These are phyloP conservation scores for Mastomys natalensis DNA, from an alignment of 2,113 vertebrate species.

Conservation along the genomic window DNA sequence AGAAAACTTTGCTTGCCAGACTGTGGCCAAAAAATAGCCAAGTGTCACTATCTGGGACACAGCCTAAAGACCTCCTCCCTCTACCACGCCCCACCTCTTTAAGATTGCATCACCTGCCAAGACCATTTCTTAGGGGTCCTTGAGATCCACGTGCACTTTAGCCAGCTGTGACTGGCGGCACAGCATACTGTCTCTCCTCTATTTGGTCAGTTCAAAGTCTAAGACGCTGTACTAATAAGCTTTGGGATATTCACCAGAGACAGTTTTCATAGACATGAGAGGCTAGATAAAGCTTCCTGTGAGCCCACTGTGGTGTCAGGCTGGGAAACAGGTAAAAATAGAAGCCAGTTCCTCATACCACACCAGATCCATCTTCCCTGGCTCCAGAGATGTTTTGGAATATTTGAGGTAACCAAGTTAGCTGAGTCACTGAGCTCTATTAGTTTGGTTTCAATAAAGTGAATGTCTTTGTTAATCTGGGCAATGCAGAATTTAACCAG, in stretches of 20 bases:
- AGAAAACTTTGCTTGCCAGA: neutral
- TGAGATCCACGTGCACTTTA: too few species aligned
- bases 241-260: neutral
- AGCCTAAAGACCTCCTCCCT: neutral
- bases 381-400: neutral
- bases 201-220: neutral
- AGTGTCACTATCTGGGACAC: neutral
- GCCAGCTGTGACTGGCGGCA: neutral
- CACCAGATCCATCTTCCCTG: neutral
- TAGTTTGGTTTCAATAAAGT: neutral
- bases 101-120: neutral
- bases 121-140: neutral
- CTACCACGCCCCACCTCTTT: neutral
- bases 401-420: slow-evolving; percentile 9
- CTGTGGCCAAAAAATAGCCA: neutral
- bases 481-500: neutral
- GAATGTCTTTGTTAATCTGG: neutral
- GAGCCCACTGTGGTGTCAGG: slow-evolving; percentile 26
- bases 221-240: neutral
- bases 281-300: slow-evolving; percentile 36
- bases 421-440: neutral
- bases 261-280: neutral
- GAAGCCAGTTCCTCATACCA: slow-evolving; percentile 28
- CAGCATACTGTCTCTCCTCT: neutral
- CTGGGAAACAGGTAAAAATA: slow-evolving; percentile 55